Evolutionary conservation across 1,140 invertebrate species (phyloP).

Genomic region (Leptinotarsa texana): DNA sequence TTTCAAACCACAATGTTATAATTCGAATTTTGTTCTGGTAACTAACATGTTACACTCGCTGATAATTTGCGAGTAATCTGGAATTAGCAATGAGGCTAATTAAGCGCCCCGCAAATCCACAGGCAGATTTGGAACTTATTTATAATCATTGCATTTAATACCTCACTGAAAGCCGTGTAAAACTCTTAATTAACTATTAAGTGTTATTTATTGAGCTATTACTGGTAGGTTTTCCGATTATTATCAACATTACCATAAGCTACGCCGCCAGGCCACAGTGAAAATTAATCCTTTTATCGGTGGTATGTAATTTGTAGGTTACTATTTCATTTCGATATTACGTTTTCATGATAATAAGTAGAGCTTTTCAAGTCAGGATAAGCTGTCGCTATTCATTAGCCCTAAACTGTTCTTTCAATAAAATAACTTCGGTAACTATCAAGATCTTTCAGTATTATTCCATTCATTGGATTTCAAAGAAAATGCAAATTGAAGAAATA

Average conservation of each 20-base stretch:
- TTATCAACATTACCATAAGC: slow-evolving; percentile 3
- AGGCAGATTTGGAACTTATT: not conserved
- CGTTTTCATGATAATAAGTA: not conserved
- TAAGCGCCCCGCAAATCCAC: not conserved
- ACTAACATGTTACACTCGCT: not conserved
- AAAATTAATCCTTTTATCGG: not conserved
- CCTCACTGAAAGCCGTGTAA: slow-evolving; percentile 2
- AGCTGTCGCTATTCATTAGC: too few species aligned
- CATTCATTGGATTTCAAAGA: too few species aligned
- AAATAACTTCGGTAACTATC: too few species aligned
- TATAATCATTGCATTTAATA: slow-evolving; percentile 9
- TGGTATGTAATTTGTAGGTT: not conserved
- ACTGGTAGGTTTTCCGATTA: slow-evolving; percentile 7
- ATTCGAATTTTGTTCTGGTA: not conserved
- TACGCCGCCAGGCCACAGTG: not conserved
- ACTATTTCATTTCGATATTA: not conserved
- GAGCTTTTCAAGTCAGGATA: too few species aligned
- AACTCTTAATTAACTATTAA: slow-evolving; percentile 6
- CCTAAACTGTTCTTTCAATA: too few species aligned
- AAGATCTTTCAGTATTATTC: too few species aligned
- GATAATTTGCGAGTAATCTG: not conserved
- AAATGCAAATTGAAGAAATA: too few species aligned
- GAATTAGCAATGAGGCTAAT: slow-evolving; percentile 2
- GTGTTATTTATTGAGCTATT: slow-evolving; percentile 6
- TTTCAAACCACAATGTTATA: too few species aligned